A percentile compares a stretch with the other conserved stretches of the same genome.
phyloP scores from a whole-genome alignment of 2,888 invertebrate genomes.

The Synanthedon tipuliformis region DNA sequence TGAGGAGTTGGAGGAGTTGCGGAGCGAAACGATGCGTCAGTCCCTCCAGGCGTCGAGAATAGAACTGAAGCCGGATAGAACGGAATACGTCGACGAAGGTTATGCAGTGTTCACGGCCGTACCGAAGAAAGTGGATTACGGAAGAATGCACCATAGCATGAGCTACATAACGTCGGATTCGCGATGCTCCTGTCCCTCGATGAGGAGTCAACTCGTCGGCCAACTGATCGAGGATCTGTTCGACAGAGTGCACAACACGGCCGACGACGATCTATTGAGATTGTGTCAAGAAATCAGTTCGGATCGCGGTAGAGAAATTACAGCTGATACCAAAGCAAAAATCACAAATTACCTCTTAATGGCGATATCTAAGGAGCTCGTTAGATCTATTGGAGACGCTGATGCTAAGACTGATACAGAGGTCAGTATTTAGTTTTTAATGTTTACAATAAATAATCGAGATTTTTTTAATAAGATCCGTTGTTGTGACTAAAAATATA shows the following conservation, averaged over 20 bases:
- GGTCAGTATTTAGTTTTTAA: conserved; percentile 36
- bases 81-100: conserved; percentile 60
- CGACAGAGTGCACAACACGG: conserved; percentile 52
- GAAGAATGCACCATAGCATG: conserved; percentile 63
- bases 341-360: conserved; percentile 64
- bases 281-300: conserved; percentile 49
- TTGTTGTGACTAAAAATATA: not conserved
- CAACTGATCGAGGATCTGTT: conserved; percentile 61
- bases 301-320: conserved; percentile 36
- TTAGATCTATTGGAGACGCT: conserved; percentile 62
- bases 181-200: conserved; percentile 55
- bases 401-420: conserved; percentile 66
- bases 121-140: conserved; percentile 60
- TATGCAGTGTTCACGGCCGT: conserved; percentile 59
- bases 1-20: conserved; percentile 60
- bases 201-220: conserved; percentile 59
- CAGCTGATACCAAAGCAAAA: conserved; percentile 58
- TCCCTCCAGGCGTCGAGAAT: conserved; percentile 54
- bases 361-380: conserved; percentile 65
- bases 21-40: conserved; percentile 55
- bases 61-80: conserved; percentile 56
- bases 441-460: conserved; percentile 1
- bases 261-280: conserved; percentile 50
- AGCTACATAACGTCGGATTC: conserved; percentile 54
- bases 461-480: not conserved